Percentiles rank a stretch among this genome's conserved stretches.
Evolutionary conservation across 2,113 vertebrate species (phyloP).

Genomic region (Riparia riparia): DNA sequence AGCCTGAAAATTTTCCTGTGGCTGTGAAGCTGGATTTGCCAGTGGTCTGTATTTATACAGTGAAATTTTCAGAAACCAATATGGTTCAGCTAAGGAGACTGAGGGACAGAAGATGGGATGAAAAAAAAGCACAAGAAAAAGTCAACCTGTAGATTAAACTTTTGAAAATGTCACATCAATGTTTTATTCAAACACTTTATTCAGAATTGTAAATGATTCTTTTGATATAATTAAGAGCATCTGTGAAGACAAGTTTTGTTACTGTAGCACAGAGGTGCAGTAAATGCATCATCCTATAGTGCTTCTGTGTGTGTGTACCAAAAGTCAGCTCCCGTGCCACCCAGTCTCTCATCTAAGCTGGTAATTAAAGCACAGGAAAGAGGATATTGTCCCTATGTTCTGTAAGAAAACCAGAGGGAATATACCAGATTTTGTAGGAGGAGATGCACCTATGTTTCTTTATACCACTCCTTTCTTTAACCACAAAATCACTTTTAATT

Average conservation of each 20-base stretch:
- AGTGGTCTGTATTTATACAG: not conserved
- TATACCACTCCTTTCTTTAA: not conserved
- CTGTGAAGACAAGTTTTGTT: not conserved
- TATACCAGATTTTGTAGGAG: not conserved
- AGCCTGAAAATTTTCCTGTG: not conserved
- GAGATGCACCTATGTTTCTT: not conserved
- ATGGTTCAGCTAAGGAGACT: not conserved
- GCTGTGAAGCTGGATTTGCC: not conserved
- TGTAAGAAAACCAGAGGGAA: not conserved
- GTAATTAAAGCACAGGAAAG: not conserved
- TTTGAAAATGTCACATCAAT: not conserved
- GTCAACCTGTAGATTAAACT: not conserved
- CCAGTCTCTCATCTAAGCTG: not conserved
- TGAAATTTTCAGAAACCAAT: not conserved
- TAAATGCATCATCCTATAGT: not conserved
- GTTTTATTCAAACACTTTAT: not conserved
- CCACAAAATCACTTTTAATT: not conserved
- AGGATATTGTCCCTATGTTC: not conserved
- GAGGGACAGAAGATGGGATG: not conserved
- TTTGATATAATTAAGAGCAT: not conserved
- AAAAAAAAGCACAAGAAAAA: not conserved
- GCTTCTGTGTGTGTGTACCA: not conserved
- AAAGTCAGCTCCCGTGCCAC: not conserved
- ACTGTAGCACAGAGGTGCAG: not conserved
- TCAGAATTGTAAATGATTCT: not conserved